Evolutionary conservation across 2,888 invertebrate species (phyloP).

Genomic region (Aspidapion aeneum): DNA sequence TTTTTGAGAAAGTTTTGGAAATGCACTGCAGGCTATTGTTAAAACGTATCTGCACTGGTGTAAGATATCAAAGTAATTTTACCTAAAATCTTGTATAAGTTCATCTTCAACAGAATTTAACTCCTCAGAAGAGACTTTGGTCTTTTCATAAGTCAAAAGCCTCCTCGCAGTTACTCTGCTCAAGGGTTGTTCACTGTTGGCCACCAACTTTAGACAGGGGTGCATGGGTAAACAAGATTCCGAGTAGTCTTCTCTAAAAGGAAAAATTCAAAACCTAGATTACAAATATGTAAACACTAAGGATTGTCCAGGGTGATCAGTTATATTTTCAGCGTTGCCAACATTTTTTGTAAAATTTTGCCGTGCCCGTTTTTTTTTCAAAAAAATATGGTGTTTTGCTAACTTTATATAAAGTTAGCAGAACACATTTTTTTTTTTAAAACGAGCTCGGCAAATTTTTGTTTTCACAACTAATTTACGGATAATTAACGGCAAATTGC

Average conservation of each 20-base stretch:
- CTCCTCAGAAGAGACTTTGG: slow-evolving; percentile 52
- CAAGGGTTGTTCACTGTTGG: slow-evolving; percentile 87
- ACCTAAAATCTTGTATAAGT: slow-evolving; percentile 50
- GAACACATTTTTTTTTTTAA: no score
- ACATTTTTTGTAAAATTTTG: not conserved
- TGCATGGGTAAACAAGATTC: slow-evolving; percentile 75
- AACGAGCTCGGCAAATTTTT: no score
- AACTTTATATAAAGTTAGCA: no score
- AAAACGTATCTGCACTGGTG: no score
- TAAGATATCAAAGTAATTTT: no score
- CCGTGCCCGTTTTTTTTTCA: no score
- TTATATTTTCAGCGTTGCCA: not conserved
- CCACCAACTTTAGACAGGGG: slow-evolving; percentile 69
- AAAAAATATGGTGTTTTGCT: no score
- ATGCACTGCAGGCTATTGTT: no score
- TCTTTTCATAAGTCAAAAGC: slow-evolving; percentile 83
- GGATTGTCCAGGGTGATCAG: not conserved
- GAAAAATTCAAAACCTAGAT: slow-evolving; percentile 4
- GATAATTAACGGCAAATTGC: no score
- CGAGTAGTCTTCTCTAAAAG: slow-evolving; percentile 67
- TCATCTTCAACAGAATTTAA: slow-evolving; percentile 34
- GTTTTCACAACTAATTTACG: no score
- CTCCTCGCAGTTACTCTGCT: slow-evolving; percentile 77
- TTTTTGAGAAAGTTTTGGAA: no score
- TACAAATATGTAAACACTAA: slow-evolving; percentile 5